Percentiles rank a stretch among this genome's conserved stretches.
Conservation (phyloP, 2,888 invertebrate species). For the Actias luna region DNA sequence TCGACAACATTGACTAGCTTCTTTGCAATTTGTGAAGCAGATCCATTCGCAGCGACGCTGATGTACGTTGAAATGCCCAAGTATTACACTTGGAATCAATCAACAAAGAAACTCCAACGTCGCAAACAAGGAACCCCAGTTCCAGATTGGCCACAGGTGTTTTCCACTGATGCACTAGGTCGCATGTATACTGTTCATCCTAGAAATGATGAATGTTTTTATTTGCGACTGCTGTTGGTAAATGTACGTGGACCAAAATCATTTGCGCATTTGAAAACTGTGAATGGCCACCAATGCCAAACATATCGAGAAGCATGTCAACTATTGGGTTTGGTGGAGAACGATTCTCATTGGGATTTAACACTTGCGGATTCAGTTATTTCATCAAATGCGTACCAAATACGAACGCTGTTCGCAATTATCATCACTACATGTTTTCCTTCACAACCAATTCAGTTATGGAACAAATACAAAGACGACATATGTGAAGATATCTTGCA, state of each 20-base stretch:
- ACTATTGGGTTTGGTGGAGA: constrained; percentile 24
- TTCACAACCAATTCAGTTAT: constrained; percentile 18
- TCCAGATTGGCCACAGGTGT: constrained; percentile 26
- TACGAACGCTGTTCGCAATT: constrained; percentile 17
- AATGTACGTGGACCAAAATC: constrained; percentile 34
- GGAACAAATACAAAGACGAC: constrained; percentile 22
- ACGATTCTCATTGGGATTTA: constrained; percentile 19
- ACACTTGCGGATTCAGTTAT: constrained; percentile 17
- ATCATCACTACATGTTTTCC: constrained; percentile 23
- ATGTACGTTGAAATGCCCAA: constrained; percentile 44
- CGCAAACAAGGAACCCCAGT: constrained; percentile 41
- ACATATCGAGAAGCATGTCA: constrained; percentile 25
- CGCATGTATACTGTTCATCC: constrained; percentile 25
- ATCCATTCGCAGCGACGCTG: constrained; percentile 35
- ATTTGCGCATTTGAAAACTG: constrained; percentile 25
- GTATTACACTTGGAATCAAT: constrained; percentile 39
- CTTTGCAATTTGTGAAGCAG: constrained; percentile 31
- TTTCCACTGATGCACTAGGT: constrained; percentile 30
- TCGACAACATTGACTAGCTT: constrained; percentile 30
- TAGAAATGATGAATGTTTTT: constrained; percentile 26
- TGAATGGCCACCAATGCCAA: constrained; percentile 19
- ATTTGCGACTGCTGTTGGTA: constrained; percentile 30
- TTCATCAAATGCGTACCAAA: constrained; percentile 16
- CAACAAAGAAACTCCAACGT: constrained; percentile 39
- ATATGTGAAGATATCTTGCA: constrained; percentile 22